Conservation (phyloP, 2,888 invertebrate genomes). For the Loripinus fragilis region DNA sequence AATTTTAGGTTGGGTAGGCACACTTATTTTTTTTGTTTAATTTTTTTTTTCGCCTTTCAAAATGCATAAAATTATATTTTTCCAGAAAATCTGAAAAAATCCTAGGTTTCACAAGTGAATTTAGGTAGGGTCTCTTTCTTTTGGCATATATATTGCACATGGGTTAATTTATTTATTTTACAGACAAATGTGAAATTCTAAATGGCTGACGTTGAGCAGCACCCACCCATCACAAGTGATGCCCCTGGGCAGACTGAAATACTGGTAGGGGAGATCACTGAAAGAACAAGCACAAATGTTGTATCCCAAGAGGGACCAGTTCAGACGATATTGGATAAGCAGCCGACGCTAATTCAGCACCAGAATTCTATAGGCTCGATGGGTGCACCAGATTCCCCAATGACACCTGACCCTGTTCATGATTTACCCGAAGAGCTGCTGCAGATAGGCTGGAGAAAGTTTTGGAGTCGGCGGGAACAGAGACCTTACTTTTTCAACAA, state of each 20-base stretch:
- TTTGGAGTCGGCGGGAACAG: conserved; percentile 98
- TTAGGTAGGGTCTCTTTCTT: not conserved
- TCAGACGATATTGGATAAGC: not conserved
- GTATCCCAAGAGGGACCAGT: not conserved
- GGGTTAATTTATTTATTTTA: not conserved
- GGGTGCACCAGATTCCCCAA: conserved; percentile 64
- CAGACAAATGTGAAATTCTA: not conserved
- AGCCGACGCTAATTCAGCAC: conserved; percentile 27
- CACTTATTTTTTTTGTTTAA: too few species aligned
- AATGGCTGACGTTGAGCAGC: conserved; percentile 42
- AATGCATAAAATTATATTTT: too few species aligned
- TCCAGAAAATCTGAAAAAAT: too few species aligned
- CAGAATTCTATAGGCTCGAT: conserved; percentile 48
- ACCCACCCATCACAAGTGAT: conserved; percentile 5
- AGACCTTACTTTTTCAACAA: conserved; percentile 99
- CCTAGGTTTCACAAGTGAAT: too few species aligned
- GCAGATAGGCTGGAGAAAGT: conserved; percentile 97
- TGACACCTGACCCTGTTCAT: conserved; percentile 75
- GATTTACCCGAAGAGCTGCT: conserved; percentile 88
- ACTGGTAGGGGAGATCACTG: conserved; percentile 19
- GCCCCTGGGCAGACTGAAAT: conserved; percentile 4
- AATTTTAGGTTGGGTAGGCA: too few species aligned
- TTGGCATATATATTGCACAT: not conserved
- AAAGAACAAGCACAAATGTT: not conserved
- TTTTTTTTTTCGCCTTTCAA: too few species aligned